A percentile compares a stretch with the other conserved stretches of the same genome.
Evolutionary conservation across 2,113 vertebrate species (phyloP).

Genomic region (Mesembrinibis cayennensis): DNA sequence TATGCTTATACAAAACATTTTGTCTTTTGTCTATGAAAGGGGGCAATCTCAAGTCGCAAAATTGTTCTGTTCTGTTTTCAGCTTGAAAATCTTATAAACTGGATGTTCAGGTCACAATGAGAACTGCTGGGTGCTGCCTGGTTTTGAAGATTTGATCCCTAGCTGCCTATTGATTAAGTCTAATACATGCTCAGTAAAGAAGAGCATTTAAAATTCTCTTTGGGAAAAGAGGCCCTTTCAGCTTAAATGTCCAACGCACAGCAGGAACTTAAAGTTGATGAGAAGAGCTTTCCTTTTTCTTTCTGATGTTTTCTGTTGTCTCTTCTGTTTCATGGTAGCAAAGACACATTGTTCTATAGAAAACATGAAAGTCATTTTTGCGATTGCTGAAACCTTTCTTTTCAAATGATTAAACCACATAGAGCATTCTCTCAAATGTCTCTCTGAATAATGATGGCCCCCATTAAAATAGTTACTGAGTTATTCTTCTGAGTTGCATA

Average conservation of each 20-base stretch:
- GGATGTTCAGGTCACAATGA: neutral
- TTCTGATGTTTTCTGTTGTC: neutral
- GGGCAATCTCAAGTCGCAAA: neutral
- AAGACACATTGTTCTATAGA: neutral
- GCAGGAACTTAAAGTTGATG: neutral
- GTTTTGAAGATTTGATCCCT: neutral
- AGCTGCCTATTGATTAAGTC: slow-evolving; percentile 7
- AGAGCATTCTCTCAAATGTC: neutral
- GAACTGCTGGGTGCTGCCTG: neutral
- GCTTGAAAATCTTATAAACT: neutral
- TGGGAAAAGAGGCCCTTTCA: neutral
- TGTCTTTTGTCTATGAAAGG: neutral
- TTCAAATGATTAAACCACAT: neutral
- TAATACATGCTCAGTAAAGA: neutral
- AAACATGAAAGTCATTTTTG: neutral
- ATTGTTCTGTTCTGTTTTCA: neutral
- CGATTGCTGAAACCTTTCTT: neutral
- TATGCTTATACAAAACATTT: neutral
- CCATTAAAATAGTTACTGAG: neutral
- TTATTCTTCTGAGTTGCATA: neutral
- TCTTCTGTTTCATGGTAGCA: neutral
- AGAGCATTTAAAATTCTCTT: neutral
- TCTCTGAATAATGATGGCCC: neutral
- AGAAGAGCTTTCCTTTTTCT: neutral
- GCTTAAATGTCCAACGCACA: neutral